Conservation (phyloP, 1,140 invertebrate species). For the Caenorhabditis tropicalis region DNA sequence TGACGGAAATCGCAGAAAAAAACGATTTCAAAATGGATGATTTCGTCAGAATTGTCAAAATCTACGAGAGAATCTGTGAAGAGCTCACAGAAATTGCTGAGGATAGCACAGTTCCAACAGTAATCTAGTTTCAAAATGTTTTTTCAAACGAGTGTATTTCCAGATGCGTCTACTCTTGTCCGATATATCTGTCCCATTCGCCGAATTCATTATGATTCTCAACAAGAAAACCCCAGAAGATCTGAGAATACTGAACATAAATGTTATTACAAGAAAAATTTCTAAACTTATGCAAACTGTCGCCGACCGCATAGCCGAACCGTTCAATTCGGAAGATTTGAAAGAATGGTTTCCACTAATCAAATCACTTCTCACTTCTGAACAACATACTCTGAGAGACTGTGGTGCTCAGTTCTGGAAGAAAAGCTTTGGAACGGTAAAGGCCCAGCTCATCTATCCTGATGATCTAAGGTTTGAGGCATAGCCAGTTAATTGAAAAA, state of each 20-base stretch:
- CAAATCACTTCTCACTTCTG: background rate
- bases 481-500: background rate
- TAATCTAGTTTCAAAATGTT: background rate
- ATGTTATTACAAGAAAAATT: background rate
- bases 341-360: background rate
- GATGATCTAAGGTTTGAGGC: background rate
- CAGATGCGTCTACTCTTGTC: background rate
- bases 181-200: background rate
- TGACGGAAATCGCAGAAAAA: background rate
- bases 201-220: background rate
- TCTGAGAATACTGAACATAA: background rate
- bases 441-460: background rate
- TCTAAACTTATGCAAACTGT: background rate
- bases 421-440: background rate
- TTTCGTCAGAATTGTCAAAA: background rate
- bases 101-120: background rate
- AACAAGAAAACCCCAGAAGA: background rate
- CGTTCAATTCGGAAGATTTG: background rate
- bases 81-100: background rate
- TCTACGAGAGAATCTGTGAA: background rate
- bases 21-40: background rate
- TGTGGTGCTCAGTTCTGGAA: background rate
- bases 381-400: background rate
- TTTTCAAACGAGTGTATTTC: background rate
- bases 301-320: background rate